Percentiles rank a stretch among this genome's conserved stretches.
These are phyloP conservation scores for Athalia cordata DNA, from an alignment of 2,888 invertebrate genomes.

Conservation along the genomic window DNA sequence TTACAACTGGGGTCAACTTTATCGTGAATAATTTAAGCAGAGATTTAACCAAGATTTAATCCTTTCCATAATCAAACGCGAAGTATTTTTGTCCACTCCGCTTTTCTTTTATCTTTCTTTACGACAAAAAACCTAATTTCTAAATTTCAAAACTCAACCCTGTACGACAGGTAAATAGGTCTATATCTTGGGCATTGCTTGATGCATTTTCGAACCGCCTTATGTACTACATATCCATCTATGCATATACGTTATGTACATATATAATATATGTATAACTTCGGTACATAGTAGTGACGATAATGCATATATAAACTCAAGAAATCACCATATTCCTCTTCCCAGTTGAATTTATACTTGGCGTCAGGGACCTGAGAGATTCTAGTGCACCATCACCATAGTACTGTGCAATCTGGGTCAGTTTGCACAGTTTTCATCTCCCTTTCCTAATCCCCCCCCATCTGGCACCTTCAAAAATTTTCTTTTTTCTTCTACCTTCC, in stretches of 20 bases:
- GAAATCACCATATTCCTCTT: constrained; percentile 42
- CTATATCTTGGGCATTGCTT: not conserved
- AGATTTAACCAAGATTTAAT: too few relatives aligned
- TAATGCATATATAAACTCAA: constrained; percentile 26
- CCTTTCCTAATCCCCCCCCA: constrained; percentile 21
- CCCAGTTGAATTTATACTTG: constrained; percentile 39
- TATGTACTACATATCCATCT: not conserved
- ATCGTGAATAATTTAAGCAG: too few relatives aligned
- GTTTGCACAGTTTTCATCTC: constrained; percentile 62
- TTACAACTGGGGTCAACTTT: too few relatives aligned
- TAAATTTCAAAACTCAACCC: too few relatives aligned
- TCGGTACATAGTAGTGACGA: not conserved
- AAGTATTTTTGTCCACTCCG: too few relatives aligned
- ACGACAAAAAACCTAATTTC: too few relatives aligned
- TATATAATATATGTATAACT: not conserved
- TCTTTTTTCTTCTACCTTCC: not conserved
- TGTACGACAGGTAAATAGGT: too few relatives aligned
- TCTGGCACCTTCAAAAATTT: not conserved
- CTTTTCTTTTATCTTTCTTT: too few relatives aligned
- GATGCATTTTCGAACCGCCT: not conserved
- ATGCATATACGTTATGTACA: not conserved
- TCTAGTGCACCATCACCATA: constrained; percentile 50
- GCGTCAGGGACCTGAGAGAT: constrained; percentile 49
- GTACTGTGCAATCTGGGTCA: constrained; percentile 68
- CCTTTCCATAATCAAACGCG: too few relatives aligned